These are phyloP conservation scores for Dynastes grantii DNA, from an alignment of 2,888 invertebrate genomes.

Conservation along the genomic window DNA sequence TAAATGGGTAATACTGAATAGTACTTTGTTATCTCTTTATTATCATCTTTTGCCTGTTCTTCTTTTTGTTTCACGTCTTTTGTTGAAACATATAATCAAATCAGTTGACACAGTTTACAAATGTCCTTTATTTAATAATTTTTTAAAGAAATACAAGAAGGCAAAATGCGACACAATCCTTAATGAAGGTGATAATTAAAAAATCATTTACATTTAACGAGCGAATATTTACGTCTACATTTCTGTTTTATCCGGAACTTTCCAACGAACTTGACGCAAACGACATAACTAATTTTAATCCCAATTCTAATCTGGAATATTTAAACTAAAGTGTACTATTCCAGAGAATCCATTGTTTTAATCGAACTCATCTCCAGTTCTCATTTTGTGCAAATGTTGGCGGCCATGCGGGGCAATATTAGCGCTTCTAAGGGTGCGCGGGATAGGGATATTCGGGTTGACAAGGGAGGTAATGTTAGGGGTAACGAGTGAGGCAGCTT, in stretches of 20 bases:
- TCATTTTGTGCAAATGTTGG: slow-evolving; percentile 71
- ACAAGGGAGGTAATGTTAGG: slow-evolving; percentile 60
- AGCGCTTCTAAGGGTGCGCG: slow-evolving; percentile 69
- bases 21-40: no score
- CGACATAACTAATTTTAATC: slow-evolving; percentile 51
- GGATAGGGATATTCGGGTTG: slow-evolving; percentile 57
- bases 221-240: slow-evolving; percentile 18
- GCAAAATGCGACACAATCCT: no score
- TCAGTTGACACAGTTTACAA: no score
- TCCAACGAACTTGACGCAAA: slow-evolving; percentile 35
- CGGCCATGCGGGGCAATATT: slow-evolving; percentile 69
- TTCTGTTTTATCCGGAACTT: slow-evolving; percentile 31
- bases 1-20: no score
- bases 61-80: no score
- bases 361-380: slow-evolving; percentile 71
- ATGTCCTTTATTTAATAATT: no score
- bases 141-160: no score
- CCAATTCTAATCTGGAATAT: slow-evolving; percentile 57
- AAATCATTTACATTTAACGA: slow-evolving; percentile 16
- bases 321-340: slow-evolving; percentile 60
- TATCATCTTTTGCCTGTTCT: no score
- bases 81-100: no score
- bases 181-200: slow-evolving; percentile 10
- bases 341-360: slow-evolving; percentile 68
- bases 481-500: slow-evolving; percentile 63